A percentile compares a stretch with the other conserved stretches of the same genome.
Conservation (phyloP, 2,888 invertebrate species). For the Stegana nigrithorax region DNA sequence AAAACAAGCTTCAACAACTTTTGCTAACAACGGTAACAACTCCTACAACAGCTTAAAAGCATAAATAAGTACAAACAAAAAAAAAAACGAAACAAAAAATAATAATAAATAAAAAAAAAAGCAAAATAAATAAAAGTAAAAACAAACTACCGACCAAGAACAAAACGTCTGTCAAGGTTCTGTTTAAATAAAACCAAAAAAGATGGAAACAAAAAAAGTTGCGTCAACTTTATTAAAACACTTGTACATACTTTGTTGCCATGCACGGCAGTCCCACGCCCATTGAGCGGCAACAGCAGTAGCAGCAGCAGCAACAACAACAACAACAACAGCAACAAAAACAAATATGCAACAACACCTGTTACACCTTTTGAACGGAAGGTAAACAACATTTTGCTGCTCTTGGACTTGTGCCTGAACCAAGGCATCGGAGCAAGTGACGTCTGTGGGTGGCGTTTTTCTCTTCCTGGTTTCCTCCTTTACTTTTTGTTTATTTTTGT, state of each 20-base stretch:
- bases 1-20: neutral
- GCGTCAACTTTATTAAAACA: slow-evolving; percentile 24
- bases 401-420: neutral
- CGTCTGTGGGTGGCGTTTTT: no score
- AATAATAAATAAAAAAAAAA: neutral
- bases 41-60: neutral
- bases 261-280: neutral
- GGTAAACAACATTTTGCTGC: neutral
- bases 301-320: neutral
- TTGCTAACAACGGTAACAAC: neutral
- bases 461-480: no score
- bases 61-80: neutral
- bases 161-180: neutral
- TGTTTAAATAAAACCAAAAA: neutral
- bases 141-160: slow-evolving; percentile 1
- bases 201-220: neutral
- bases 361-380: slow-evolving; percentile 5
- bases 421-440: no score
- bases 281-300: neutral
- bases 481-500: no score
- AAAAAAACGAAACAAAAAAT: neutral
- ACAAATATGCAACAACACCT: slow-evolving; percentile 5
- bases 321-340: neutral
- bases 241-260: slow-evolving; percentile 12
- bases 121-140: neutral